These are phyloP conservation scores for Gryllus bimaculatus DNA, from an alignment of 1,140 invertebrate species.

Conservation along the genomic window DNA sequence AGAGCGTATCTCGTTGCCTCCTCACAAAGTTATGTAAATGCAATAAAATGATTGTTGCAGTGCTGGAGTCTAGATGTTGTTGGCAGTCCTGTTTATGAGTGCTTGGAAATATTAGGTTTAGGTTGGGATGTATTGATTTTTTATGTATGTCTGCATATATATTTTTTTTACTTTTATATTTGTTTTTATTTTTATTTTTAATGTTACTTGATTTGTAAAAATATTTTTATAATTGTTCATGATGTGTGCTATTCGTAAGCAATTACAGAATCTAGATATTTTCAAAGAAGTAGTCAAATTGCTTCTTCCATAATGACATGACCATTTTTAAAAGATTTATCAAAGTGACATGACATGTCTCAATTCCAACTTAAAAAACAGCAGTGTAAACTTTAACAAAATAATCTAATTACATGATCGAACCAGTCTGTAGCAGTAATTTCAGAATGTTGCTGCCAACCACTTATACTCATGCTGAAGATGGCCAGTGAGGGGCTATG, in stretches of 20 bases:
- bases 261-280: background rate
- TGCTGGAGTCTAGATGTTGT: constrained; percentile 8
- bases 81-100: constrained; percentile 9
- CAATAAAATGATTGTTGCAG: constrained; percentile 14
- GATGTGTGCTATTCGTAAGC: background rate
- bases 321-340: background rate
- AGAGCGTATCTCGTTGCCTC: constrained; percentile 11
- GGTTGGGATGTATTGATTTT: constrained; percentile 15
- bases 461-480: constrained; percentile 4
- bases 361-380: background rate
- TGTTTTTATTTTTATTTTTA: constrained; percentile 8
- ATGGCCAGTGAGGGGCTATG: background rate
- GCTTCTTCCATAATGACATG: background rate
- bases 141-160: background rate
- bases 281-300: background rate
- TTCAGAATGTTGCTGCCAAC: constrained; percentile 7
- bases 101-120: constrained; percentile 6
- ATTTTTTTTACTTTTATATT: background rate
- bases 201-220: background rate
- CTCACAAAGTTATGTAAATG: constrained; percentile 9
- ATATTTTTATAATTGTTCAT: background rate
- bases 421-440: constrained; percentile 15
- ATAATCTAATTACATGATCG: background rate
- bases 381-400: background rate
- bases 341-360: constrained; percentile 4